Percentiles rank a stretch among this genome's conserved stretches.
Conservation (phyloP, 2,113 vertebrate species). For the Tichodroma muraria region DNA sequence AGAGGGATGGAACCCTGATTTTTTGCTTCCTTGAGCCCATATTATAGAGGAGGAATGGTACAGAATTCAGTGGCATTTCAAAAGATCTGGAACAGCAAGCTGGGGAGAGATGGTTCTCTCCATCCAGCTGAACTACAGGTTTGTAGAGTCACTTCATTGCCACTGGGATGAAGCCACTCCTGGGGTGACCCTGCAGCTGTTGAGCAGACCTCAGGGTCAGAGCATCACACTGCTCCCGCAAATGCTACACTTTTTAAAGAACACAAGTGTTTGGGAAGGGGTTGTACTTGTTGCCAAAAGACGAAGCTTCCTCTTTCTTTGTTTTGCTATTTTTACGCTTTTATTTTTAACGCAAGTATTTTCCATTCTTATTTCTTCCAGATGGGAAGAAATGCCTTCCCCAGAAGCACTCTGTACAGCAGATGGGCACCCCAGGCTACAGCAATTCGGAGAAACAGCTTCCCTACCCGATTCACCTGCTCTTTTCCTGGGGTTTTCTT, state of each 20-base stretch:
- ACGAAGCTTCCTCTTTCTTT: neutral
- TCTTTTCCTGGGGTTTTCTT: neutral
- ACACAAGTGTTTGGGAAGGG: neutral
- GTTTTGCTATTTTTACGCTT: constrained; percentile 44
- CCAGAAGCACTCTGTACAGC: neutral
- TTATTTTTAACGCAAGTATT: constrained; percentile 38
- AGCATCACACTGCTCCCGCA: neutral
- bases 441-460: neutral
- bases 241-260: neutral
- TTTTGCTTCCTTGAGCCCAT: neutral
- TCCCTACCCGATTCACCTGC: neutral
- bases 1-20: neutral
- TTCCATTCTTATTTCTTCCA: constrained; percentile 58
- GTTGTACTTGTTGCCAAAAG: neutral
- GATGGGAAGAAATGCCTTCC: constrained; percentile 44
- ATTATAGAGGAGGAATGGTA: neutral
- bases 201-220: neutral
- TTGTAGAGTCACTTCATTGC: neutral
- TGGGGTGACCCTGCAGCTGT: neutral
- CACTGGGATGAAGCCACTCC: neutral
- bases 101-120: neutral
- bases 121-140: neutral
- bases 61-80: neutral
- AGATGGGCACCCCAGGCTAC: neutral
- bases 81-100: neutral